phyloP scores from a whole-genome alignment of 2,797 vertebrate species.

The Kryptopterus vitreolus region DNA sequence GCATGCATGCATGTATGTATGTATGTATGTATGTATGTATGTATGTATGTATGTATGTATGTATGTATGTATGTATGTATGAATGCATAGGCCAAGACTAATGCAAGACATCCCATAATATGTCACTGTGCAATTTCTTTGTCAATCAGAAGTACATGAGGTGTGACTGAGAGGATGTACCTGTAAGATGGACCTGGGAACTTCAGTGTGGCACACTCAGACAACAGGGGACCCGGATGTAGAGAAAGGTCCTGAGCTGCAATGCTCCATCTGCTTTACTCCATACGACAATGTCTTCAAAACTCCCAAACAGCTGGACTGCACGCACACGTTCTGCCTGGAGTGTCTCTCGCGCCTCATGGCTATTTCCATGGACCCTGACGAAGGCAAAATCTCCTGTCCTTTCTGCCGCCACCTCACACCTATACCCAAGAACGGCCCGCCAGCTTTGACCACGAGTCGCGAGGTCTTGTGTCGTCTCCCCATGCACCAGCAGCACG shows the following conservation, averaged over 20 bases:
- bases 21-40: too few species aligned
- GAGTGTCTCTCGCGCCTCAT: conserved; percentile 92
- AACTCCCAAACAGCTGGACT: conserved; percentile 88
- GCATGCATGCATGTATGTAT: too few species aligned
- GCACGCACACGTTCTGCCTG: conserved; percentile 92
- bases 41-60: too few species aligned
- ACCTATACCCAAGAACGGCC: conserved; percentile 76
- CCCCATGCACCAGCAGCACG: conserved; percentile 79
- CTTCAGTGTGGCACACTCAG: conserved; percentile 76
- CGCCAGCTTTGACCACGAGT: conserved; percentile 83
- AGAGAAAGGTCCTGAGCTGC: conserved; percentile 73
- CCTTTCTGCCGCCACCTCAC: conserved; percentile 90
- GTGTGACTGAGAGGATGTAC: background rate
- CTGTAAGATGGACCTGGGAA: conserved; percentile 69
- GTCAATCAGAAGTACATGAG: background rate
- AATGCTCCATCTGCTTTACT: conserved; percentile 96
- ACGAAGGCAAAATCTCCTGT: conserved; percentile 76
- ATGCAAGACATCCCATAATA: background rate
- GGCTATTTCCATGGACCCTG: conserved; percentile 67
- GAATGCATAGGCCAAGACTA: too few species aligned
- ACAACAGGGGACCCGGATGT: conserved; percentile 35
- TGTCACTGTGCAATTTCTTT: background rate
- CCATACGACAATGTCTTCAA: conserved; percentile 95
- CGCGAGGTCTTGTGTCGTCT: conserved; percentile 82
- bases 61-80: too few species aligned